Percentiles rank a stretch among this genome's conserved stretches.
Conservation (phyloP, 1,140 invertebrate genomes). For the Coelopa frigida region DNA sequence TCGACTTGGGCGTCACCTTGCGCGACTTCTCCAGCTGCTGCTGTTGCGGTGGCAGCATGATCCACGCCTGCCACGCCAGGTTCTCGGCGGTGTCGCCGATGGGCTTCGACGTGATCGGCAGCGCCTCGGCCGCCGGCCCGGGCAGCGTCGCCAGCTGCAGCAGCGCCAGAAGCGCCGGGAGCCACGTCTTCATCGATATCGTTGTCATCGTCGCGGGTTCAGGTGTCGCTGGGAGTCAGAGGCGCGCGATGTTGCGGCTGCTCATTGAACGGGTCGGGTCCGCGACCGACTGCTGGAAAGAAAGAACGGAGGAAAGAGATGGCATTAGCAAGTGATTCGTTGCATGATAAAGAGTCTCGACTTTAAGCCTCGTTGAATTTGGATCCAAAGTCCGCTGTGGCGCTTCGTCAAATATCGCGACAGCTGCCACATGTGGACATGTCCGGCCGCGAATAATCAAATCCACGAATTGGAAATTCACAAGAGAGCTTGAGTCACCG, state of each 20-base stretch:
- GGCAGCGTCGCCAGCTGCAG: not conserved
- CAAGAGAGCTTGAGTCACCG: too few species aligned
- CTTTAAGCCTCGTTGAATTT: too few species aligned
- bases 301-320: too few species aligned
- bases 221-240: conserved; percentile 8
- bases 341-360: too few species aligned
- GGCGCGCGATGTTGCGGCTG: not conserved
- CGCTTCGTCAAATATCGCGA: too few species aligned
- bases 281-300: not conserved
- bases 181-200: not conserved
- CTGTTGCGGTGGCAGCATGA: conserved; percentile 28
- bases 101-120: conserved; percentile 40
- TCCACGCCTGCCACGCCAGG: conserved; percentile 40
- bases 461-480: too few species aligned
- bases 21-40: conserved; percentile 31
- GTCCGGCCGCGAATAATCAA: too few species aligned
- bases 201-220: not conserved
- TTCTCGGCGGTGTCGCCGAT: conserved; percentile 38
- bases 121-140: conserved; percentile 7
- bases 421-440: too few species aligned
- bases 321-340: too few species aligned
- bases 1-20: conserved; percentile 41
- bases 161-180: not conserved
- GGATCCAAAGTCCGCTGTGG: too few species aligned
- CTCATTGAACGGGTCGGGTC: not conserved